Evolutionary conservation across 2,113 vertebrate genomes (phyloP).

Genomic region (Gymnogyps californianus): DNA sequence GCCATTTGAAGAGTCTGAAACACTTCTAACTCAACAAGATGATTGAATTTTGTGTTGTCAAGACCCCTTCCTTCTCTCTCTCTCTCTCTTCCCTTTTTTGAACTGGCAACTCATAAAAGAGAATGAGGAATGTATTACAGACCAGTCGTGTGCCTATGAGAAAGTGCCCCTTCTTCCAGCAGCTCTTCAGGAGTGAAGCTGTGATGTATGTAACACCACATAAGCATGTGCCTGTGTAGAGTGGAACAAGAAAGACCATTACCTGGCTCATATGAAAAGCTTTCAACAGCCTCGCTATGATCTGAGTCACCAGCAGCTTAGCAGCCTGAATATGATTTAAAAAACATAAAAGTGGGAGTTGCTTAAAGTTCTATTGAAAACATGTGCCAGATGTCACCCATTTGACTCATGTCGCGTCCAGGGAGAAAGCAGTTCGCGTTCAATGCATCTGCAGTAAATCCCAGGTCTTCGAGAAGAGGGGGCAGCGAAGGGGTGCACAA

Average conservation of each 20-base stretch:
- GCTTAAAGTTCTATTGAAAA: neutral
- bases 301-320: neutral
- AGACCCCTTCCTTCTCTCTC: neutral
- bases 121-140: neutral
- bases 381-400: neutral
- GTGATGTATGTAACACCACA: neutral
- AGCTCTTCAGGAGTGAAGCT: neutral
- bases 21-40: neutral
- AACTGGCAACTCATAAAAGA: neutral
- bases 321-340: neutral
- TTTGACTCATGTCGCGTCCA: neutral
- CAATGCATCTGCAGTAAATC: neutral
- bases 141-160: neutral
- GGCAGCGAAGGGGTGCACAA: accelerated
- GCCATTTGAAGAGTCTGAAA: neutral
- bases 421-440: neutral
- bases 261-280: neutral
- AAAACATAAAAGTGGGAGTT: neutral
- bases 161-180: neutral
- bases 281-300: neutral
- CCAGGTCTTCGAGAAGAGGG: neutral
- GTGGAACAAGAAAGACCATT: neutral
- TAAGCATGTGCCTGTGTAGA: neutral
- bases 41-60: neutral
- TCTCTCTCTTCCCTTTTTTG: neutral